Evolutionary conservation across 2,113 vertebrate species (phyloP), one percentile per base, ranked within the genome.

Genomic region (Phainopepla nitens): DNA sequence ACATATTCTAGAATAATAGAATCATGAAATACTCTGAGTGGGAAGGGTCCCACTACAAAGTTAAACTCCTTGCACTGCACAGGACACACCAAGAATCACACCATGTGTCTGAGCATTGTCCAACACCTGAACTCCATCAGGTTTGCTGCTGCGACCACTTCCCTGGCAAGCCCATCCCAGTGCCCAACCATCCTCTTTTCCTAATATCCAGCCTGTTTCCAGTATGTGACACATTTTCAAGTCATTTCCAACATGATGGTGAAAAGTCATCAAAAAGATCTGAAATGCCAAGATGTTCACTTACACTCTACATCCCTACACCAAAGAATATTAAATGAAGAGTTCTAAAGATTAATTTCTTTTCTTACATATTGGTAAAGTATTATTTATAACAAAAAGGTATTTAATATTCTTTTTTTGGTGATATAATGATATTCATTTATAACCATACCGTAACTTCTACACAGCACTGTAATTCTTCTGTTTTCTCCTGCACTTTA

Each of bases 121-220:
- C 31, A 42, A 1, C 1, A 4, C 11, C 35, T 42, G 21, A 42
- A 7, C 17, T 57, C 31, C 64, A 11, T 18, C 21, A 44, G 42
- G 22, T 9, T 57, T 73, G 33, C 4, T 44, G 27, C 12, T 50
- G 36, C 72, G 51, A 65, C 23, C 18, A 28, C 7, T 57, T 23
- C 27, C 22, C 15, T 33, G 11, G 31, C 0, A 2, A 57, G 8
- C 8, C 4, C 4, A 0, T 16, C 18, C 12, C 68, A 27, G 10
- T 31, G 18, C 3, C 15, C 36, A 50, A 2, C 7, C 18, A 72
- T 15, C 4, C 44, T 39, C 10, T 42, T 33, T 57, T 22, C 13
- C 18, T 65, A 13, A 65, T 31, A 50, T 28, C 15, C 18, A 42
- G 2, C 8, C 24, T 35, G 7, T 57, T 49, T 56, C 17, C 28